phyloP scores from a whole-genome alignment of 2,113 vertebrate genomes.

The Hymenochirus boettgeri region DNA sequence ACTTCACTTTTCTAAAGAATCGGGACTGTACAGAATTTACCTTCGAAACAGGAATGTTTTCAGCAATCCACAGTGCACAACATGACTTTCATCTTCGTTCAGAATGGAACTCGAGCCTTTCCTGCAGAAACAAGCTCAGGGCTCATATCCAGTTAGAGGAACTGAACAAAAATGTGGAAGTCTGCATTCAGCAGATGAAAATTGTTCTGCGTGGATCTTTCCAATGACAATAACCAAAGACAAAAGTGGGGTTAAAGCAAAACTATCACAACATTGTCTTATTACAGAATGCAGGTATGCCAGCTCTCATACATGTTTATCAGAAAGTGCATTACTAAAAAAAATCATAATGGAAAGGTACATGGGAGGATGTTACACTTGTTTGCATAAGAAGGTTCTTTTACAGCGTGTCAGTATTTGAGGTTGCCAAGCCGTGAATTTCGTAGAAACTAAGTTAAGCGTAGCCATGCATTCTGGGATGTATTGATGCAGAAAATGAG shows the following conservation, averaged over 20 bases:
- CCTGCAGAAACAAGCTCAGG: conserved; percentile 44
- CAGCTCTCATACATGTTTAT: too few species aligned
- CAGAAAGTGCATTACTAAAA: too few species aligned
- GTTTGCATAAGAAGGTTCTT: too few species aligned
- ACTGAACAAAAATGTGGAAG: conserved; percentile 45
- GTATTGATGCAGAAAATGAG: too few species aligned
- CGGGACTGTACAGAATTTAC: conserved; percentile 58
- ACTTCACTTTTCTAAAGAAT: conserved; percentile 60
- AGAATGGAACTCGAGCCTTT: conserved; percentile 49
- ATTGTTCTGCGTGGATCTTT: conserved; percentile 59
- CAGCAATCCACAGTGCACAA: conserved; percentile 35
- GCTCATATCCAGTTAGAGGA: conserved; percentile 24
- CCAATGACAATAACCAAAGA: conserved; percentile 33
- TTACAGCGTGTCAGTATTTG: too few species aligned
- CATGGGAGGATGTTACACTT: too few species aligned
- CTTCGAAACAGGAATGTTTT: conserved; percentile 57
- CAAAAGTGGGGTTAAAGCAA: conserved; percentile 48
- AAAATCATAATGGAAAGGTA: too few species aligned
- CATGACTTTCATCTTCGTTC: conserved; percentile 41
- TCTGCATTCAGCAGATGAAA: conserved; percentile 53
- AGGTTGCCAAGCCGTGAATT: too few species aligned
- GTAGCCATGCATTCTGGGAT: too few species aligned
- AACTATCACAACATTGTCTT: conserved; percentile 57
- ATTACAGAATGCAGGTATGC: conserved; percentile 67
- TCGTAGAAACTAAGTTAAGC: too few species aligned